Evolutionary conservation across 2,888 invertebrate species (phyloP).

Genomic region (Harpalus rufipes): DNA sequence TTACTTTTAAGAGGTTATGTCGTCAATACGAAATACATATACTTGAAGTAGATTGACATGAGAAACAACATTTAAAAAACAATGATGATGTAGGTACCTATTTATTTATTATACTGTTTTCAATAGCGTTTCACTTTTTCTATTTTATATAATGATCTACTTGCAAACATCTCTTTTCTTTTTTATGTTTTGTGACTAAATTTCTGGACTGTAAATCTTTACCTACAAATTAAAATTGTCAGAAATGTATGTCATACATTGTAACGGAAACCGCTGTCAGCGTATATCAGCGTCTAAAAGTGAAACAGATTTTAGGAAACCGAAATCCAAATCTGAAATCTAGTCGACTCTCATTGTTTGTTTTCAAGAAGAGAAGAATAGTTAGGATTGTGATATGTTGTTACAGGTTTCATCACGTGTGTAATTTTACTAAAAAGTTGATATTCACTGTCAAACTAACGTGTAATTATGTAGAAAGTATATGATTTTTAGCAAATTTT

Average conservation of each 20-base stretch:
- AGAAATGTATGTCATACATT: conserved; percentile 26
- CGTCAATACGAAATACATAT: too few relatives aligned
- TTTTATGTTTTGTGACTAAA: conserved; percentile 36
- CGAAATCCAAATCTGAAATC: background rate
- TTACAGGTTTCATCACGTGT: conserved; percentile 36
- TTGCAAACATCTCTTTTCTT: conserved; percentile 1
- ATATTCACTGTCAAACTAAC: conserved; percentile 31
- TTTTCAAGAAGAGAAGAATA: conserved; percentile 20
- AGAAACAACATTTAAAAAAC: too few relatives aligned
- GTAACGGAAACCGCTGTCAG: conserved; percentile 41
- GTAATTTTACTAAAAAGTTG: conserved; percentile 46
- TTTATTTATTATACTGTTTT: background rate
- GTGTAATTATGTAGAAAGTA: conserved; percentile 55
- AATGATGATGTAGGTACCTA: too few relatives aligned
- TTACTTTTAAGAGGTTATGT: too few relatives aligned
- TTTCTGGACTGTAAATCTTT: conserved; percentile 31
- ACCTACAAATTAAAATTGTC: conserved; percentile 34
- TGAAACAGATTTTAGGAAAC: conserved; percentile 48
- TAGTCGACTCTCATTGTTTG: conserved; percentile 1
- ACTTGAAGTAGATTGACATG: too few relatives aligned
- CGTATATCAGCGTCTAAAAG: conserved; percentile 44
- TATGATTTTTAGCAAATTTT: conserved; percentile 38
- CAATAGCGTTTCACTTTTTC: background rate
- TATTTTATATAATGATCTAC: background rate
- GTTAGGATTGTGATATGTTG: conserved; percentile 27